These are phyloP conservation scores for Ciconia nigra DNA, from an alignment of 2,797 vertebrate species.

Conservation along the genomic window DNA sequence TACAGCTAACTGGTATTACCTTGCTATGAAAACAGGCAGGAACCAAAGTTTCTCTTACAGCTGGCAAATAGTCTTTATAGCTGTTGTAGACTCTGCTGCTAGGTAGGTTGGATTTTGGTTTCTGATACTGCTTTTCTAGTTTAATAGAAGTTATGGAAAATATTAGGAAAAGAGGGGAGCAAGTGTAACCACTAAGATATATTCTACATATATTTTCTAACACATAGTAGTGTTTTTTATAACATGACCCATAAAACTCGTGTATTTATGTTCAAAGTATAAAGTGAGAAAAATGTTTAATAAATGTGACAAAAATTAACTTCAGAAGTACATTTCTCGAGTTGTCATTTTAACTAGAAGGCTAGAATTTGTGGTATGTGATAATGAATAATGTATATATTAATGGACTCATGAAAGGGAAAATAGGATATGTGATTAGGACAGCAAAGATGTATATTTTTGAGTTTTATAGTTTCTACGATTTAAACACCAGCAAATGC, in stretches of 20 bases:
- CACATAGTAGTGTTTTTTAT: conserved; percentile 31
- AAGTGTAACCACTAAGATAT: conserved; percentile 25
- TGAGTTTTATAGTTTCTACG: neutral
- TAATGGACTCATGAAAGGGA: neutral
- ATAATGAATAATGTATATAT: neutral
- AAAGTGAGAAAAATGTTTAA: conserved; percentile 50
- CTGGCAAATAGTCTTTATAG: neutral
- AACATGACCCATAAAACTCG: conserved; percentile 57
- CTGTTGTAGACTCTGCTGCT: neutral
- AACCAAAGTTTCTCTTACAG: conserved; percentile 40
- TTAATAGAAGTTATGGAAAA: neutral
- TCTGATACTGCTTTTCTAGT: conserved; percentile 7
- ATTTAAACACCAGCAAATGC: neutral
- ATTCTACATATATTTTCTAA: conserved; percentile 56
- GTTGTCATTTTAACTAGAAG: neutral
- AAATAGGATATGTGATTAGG: neutral
- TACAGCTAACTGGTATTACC: neutral
- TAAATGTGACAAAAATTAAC: conserved; percentile 35
- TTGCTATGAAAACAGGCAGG: neutral
- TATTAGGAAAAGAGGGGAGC: neutral
- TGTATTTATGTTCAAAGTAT: conserved; percentile 61
- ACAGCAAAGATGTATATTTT: neutral
- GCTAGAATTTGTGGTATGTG: neutral
- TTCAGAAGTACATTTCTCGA: neutral
- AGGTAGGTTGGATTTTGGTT: conserved; percentile 5